Evolutionary conservation across 1,140 invertebrate species (phyloP).

Genomic region (Acromyrmex echinatior): DNA sequence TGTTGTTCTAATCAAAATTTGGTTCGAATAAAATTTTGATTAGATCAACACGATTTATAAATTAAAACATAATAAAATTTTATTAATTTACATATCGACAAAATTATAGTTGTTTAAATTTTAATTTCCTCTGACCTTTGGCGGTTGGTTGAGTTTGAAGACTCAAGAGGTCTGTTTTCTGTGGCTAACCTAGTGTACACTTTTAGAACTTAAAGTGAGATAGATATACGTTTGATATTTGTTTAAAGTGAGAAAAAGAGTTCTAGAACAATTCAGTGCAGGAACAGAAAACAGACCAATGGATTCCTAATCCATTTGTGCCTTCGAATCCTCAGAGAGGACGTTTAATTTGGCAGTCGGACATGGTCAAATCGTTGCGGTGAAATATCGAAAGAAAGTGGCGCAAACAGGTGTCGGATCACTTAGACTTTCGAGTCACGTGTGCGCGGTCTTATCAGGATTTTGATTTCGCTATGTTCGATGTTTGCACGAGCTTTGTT

Average conservation of each 20-base stretch:
- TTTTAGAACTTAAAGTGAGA: no score
- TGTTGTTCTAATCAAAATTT: no score
- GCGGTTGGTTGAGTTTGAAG: not conserved
- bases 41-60: no score
- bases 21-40: no score
- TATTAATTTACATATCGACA: no score
- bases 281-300: no score
- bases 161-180: not conserved
- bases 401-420: not conserved
- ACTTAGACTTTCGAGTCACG: conserved; percentile 42
- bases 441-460: conserved; percentile 10
- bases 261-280: no score
- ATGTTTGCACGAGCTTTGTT: not conserved
- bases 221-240: no score
- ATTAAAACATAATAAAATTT: no score
- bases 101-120: no score
- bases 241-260: no score
- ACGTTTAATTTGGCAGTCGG: not conserved
- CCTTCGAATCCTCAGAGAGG: not conserved
- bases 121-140: not conserved
- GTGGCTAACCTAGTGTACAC: no score
- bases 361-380: not conserved
- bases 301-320: not conserved
- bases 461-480: conserved; percentile 24
- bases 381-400: not conserved